phyloP scores from a whole-genome alignment of 1,140 invertebrate genomes.

The Drosophila albomicans region DNA sequence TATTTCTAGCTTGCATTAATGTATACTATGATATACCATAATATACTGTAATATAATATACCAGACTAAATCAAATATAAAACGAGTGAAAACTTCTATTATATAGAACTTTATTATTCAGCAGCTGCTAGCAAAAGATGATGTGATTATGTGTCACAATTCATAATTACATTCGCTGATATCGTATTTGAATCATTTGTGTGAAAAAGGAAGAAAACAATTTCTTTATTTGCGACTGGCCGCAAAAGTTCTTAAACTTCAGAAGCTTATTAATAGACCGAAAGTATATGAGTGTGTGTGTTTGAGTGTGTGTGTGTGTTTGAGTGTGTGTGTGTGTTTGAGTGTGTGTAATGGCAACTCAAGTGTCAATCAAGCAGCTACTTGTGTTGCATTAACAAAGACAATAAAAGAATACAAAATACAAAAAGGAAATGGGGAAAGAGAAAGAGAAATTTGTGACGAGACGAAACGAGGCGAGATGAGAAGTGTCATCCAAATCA shows the following conservation, averaged over 20 bases:
- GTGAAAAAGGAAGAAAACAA: neutral
- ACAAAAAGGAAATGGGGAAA: constrained; percentile 13
- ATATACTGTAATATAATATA: too few species aligned
- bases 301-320: neutral
- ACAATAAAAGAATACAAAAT: constrained; percentile 31
- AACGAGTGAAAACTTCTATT: too few species aligned
- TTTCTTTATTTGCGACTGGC: constrained; percentile 6
- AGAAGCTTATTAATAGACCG: neutral
- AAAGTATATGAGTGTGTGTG: too few species aligned
- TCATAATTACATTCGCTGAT: neutral
- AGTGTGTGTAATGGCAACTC: constrained; percentile 53
- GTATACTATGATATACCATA: too few species aligned
- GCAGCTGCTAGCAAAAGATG: neutral
- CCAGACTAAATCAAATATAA: too few species aligned
- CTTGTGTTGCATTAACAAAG: constrained; percentile 71
- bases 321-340: neutral
- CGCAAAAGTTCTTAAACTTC: constrained; percentile 10
- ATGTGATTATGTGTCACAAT: neutral
- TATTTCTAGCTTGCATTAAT: too few species aligned
- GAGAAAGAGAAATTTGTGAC: neutral
- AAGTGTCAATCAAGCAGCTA: constrained; percentile 74
- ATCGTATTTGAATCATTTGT: constrained; percentile 4
- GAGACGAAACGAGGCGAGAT: constrained; percentile 25
- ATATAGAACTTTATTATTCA: neutral
- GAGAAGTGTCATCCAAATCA: constrained; percentile 58